Base-by-base conservation (phyloP, 2,888 invertebrate species). In the Pristionchus maxplancki region DNA sequence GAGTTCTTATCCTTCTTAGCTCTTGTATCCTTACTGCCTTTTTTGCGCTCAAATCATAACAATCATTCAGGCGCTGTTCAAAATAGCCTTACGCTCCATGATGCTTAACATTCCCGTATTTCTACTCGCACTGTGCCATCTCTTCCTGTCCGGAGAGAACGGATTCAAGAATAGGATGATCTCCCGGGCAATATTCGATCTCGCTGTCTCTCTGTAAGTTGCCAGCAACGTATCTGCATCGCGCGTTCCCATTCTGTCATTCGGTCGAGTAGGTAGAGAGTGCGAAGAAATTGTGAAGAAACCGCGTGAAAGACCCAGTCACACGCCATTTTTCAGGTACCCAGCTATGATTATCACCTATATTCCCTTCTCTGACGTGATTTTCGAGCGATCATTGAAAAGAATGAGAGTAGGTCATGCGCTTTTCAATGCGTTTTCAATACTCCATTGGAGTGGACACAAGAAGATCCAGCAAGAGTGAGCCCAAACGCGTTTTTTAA, bases 341-440 rank as follows among this genome's bases (percentile, higher is more conserved):
- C 74, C 74, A 6, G 8, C 15, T 1, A 9, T 44, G 4, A 40
- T 74, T 4, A 44, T 74, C 40, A n/a, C 40, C 17, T 40, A 74
- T n/a, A 20, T 74, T 20, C 74, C 74, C 4, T 15, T 74, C 24
- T 40, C 74, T 2, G 74, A 74, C 24, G 2, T 13, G 9, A 44
- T 40, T 8, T 74, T 74, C 74, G 74, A 74, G 74, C 40, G 74
- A n/a, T 74, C 74, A 13, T 24, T 74, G 74, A 74, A 74, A n/a
- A 4, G 74, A 40, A 44, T 74, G 40, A 4, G n/a, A 3, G 24
- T 24, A 1, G 74, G 74, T 1, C 40, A 74, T 3, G 6, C 3
- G 3, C 2, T 71, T 13, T 71, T 71, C 67, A 31, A 71, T 4
- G 37, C n/a, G 5, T 37, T 71, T 17, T 31, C 31, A 3, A 15